Base-by-base conservation (phyloP, 2,888 invertebrate species). In the Zaprionus lineosus region DNA sequence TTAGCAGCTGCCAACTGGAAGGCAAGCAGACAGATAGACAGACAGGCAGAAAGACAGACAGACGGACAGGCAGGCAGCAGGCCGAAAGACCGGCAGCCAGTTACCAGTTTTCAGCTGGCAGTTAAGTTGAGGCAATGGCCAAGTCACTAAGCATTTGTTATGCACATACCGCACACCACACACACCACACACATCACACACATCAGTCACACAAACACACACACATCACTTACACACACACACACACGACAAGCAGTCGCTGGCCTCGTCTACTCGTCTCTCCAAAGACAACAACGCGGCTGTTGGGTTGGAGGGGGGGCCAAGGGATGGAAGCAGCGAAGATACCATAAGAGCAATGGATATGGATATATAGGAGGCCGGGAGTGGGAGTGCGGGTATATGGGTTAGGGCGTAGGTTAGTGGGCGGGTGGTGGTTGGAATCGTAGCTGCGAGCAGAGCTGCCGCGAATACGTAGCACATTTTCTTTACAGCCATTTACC, bases 401-500 rank as follows among this genome's bases (percentile, higher is more conserved):
- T n/a, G n/a, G n/a, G n/a, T n/a, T n/a, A n/a, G n/a, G n/a, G n/a
- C n/a, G n/a, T n/a, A n/a, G n/a, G n/a, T n/a, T n/a, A n/a, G n/a
- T n/a, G n/a, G n/a, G n/a, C n/a, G n/a, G n/a, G n/a, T n/a, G n/a
- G n/a, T n/a, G n/a, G n/a, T n/a, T n/a, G 33, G 21, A 12, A 16
- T 18, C 12, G 28, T 14, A 19, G 33, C 53, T n/a, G n/a, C n/a
- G n/a, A n/a, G n/a, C 12, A 31, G 4, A 31, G 31, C 11, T 26
- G 39, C 43, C 41, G 74, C 53, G 73, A 74, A 58, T 72, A 70
- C 65, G 65, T 60, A 71, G 74, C 61, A 71, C 65, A 83, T 62
- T 77, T 84, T 81, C 86, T 77, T 86, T 86, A 84, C 84, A 82
- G 86, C 86, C 84, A 84, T 86, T 82, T 82, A 86, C 86, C 82